phyloP scores from a whole-genome alignment of 2,888 invertebrate species.

The Oxycera nigricornis region DNA sequence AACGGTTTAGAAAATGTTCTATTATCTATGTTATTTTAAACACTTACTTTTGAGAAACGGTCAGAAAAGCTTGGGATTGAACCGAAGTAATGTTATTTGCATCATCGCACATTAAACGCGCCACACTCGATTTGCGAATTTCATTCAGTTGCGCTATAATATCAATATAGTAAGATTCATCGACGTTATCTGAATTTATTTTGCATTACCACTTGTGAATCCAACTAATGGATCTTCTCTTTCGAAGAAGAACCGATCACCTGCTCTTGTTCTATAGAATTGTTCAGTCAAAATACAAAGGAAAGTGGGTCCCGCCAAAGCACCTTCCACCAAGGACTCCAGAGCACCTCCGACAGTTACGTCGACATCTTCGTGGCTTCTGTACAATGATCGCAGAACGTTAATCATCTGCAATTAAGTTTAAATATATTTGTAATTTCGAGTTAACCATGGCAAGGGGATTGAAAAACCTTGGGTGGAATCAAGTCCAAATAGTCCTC shows the following conservation, averaged over 20 bases:
- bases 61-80: conserved; percentile 73
- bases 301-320: conserved; percentile 86
- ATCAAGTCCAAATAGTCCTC: conserved; percentile 75
- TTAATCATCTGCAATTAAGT: conserved; percentile 63
- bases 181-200: background rate
- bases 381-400: conserved; percentile 71
- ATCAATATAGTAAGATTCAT: no score
- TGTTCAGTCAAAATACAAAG: conserved; percentile 87
- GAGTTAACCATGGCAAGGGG: no score
- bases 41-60: conserved; percentile 67
- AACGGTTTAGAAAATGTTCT: no score
- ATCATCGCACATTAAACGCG: conserved; percentile 83
- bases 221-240: conserved; percentile 69
- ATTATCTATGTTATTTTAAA: no score
- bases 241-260: conserved; percentile 88
- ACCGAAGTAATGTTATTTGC: conserved; percentile 71
- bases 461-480: conserved; percentile 63
- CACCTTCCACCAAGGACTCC: conserved; percentile 78
- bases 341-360: conserved; percentile 84
- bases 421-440: background rate
- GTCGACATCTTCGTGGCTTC: conserved; percentile 81
- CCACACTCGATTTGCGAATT: conserved; percentile 78
- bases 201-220: conserved; percentile 67
- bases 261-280: conserved; percentile 83
- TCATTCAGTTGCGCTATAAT: conserved; percentile 74